Evolutionary conservation across 1,140 invertebrate species (phyloP).

Genomic region (Drosophila orosa): DNA sequence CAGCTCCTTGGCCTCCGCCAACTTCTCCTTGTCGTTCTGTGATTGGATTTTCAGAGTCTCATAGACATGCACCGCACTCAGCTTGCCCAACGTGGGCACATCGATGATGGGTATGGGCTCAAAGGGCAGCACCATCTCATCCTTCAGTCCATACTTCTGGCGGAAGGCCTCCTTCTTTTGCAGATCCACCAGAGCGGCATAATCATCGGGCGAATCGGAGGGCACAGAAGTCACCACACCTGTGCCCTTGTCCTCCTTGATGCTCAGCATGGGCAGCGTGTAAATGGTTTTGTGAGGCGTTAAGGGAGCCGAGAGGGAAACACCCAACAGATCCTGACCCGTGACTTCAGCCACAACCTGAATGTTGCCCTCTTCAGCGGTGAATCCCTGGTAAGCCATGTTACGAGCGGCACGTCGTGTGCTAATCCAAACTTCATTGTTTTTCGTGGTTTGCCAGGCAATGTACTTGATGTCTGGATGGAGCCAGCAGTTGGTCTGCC

Average conservation of each 20-base stretch:
- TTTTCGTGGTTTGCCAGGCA: constrained; percentile 89
- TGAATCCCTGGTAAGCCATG: constrained; percentile 98
- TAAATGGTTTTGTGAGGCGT: constrained; percentile 94
- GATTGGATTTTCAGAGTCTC: constrained; percentile 97
- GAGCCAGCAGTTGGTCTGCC: constrained; percentile 99
- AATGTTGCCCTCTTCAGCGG: constrained; percentile 91
- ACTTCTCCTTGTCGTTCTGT: constrained; percentile 98
- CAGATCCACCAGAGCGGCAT: constrained; percentile 96
- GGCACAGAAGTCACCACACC: constrained; percentile 99
- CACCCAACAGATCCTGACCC: constrained; percentile 92
- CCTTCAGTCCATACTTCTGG: constrained; percentile 96
- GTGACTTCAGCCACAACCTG: constrained; percentile 89
- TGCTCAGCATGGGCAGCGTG: constrained; percentile 98
- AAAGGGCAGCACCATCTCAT: constrained; percentile 93
- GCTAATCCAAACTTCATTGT: constrained; percentile 93
- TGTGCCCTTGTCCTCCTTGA: constrained; percentile 99
- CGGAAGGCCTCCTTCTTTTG: constrained; percentile 97
- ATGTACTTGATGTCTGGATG: constrained; percentile 97
- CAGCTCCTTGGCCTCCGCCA: constrained; percentile 97
- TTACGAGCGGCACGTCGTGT: constrained; percentile 95
- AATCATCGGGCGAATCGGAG: constrained; percentile 99
- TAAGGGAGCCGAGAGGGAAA: constrained; percentile 92
- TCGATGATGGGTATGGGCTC: constrained; percentile 95
- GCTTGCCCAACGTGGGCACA: constrained; percentile 94
- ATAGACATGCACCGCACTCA: constrained; percentile 93